A percentile compares a stretch with the other conserved stretches of the same genome.
Evolutionary conservation across 2,113 vertebrate genomes (phyloP).

Genomic region (Neodon shergylaensis): DNA sequence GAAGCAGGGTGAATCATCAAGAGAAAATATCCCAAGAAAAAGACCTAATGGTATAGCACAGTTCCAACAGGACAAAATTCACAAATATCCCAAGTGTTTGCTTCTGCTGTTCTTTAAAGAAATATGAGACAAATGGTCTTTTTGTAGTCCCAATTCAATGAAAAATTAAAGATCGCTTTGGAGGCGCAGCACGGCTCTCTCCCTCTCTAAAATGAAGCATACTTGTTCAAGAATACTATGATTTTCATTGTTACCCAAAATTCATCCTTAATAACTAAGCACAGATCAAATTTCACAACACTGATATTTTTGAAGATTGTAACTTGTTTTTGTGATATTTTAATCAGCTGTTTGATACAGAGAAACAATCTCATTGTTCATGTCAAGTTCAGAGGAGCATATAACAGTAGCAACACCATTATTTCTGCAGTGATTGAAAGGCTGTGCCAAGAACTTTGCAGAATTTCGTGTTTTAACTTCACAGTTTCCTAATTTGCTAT

Average conservation of each 20-base stretch:
- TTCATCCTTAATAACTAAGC: neutral
- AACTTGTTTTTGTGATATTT: conserved; percentile 9
- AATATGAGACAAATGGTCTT: too few species aligned
- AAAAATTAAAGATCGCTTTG: too few species aligned
- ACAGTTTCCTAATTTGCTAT: neutral
- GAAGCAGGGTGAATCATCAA: neutral
- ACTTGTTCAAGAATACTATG: neutral
- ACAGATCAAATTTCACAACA: conserved; percentile 5
- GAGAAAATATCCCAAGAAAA: neutral
- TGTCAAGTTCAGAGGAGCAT: neutral
- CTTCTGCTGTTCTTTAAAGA: too few species aligned
- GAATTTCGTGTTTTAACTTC: neutral
- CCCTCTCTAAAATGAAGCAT: too few species aligned
- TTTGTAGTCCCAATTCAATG: too few species aligned
- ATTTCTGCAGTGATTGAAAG: neutral
- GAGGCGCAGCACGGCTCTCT: too few species aligned
- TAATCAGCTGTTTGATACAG: neutral
- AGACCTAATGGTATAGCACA: neutral
- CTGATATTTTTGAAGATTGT: neutral
- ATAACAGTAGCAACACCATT: neutral
- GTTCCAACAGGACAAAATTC: too few species aligned
- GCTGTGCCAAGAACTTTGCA: neutral
- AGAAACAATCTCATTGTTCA: neutral
- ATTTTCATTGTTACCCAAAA: neutral
- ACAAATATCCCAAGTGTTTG: too few species aligned